Percentiles rank a stretch among this genome's conserved stretches.
Evolutionary conservation across 1,140 invertebrate genomes (phyloP).

Genomic region (Physella acuta): DNA sequence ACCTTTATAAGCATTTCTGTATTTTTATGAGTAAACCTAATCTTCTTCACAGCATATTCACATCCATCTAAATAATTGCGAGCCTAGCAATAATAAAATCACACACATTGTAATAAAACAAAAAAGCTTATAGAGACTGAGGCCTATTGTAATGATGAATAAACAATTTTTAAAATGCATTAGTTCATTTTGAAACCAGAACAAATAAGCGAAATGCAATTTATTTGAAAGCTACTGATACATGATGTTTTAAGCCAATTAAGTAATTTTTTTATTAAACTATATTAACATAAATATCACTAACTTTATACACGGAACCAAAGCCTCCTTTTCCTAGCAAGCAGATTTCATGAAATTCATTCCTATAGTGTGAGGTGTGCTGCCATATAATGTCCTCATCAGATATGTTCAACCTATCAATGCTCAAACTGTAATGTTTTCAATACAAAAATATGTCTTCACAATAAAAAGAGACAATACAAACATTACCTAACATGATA

Average conservation of each 20-base stretch:
- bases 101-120: conserved; percentile 54
- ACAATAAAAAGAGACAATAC: too few relatives aligned
- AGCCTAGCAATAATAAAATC: conserved; percentile 59
- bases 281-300: too few relatives aligned
- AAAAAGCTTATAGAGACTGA: too few relatives aligned
- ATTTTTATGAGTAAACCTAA: conserved; percentile 60
- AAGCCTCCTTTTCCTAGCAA: conserved; percentile 78
- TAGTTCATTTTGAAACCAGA: too few relatives aligned
- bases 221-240: too few relatives aligned
- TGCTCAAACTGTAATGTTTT: not conserved
- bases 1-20: conserved; percentile 47
- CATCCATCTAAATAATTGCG: conserved; percentile 73
- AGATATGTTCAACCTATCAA: not conserved
- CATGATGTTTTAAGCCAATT: too few relatives aligned
- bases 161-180: too few relatives aligned
- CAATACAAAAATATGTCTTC: too few relatives aligned
- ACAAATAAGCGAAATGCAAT: too few relatives aligned
- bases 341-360: conserved; percentile 74
- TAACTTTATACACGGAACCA: conserved; percentile 57
- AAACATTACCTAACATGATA: too few relatives aligned
- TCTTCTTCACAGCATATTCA: conserved; percentile 82
- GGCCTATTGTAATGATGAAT: too few relatives aligned
- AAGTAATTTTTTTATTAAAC: too few relatives aligned
- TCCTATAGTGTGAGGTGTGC: conserved; percentile 65
- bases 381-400: conserved; percentile 11